Evolutionary conservation across 2,113 vertebrate species (phyloP).

Genomic region (Cacatua alba): DNA sequence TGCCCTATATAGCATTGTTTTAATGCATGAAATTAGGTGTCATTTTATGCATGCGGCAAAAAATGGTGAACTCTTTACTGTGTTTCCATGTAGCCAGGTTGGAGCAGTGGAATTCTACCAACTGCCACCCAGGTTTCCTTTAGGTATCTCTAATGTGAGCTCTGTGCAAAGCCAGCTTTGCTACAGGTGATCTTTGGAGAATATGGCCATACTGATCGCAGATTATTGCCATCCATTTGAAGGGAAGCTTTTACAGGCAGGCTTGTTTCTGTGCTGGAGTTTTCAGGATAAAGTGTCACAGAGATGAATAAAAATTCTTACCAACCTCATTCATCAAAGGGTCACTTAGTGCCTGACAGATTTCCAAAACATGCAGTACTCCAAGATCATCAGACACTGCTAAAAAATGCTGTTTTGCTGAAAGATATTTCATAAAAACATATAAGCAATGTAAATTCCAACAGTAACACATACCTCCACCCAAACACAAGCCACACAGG

Average conservation of each 20-base stretch:
- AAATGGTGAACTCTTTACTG: not conserved
- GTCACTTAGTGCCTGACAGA: conserved; percentile 79
- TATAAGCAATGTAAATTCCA: not conserved
- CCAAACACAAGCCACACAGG: not conserved
- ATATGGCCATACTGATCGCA: not conserved
- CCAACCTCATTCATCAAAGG: conserved; percentile 84
- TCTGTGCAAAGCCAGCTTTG: not conserved
- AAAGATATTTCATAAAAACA: conserved; percentile 37
- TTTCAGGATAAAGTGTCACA: not conserved
- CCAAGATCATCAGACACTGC: conserved; percentile 85
- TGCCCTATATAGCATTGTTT: not conserved
- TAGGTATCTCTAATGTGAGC: not conserved
- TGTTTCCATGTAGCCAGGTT: not conserved
- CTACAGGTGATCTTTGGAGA: not conserved
- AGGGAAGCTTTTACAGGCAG: not conserved
- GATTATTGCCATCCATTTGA: not conserved
- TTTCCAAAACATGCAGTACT: conserved; percentile 84
- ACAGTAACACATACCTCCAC: not conserved
- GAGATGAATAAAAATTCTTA: conserved; percentile 14
- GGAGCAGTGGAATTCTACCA: not conserved
- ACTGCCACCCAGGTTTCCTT: not conserved
- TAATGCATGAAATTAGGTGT: not conserved
- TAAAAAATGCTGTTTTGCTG: conserved; percentile 87
- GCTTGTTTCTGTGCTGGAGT: not conserved
- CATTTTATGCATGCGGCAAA: not conserved